phyloP scores from a whole-genome alignment of 1,140 invertebrate genomes.

The Asbolus verrucosus region DNA sequence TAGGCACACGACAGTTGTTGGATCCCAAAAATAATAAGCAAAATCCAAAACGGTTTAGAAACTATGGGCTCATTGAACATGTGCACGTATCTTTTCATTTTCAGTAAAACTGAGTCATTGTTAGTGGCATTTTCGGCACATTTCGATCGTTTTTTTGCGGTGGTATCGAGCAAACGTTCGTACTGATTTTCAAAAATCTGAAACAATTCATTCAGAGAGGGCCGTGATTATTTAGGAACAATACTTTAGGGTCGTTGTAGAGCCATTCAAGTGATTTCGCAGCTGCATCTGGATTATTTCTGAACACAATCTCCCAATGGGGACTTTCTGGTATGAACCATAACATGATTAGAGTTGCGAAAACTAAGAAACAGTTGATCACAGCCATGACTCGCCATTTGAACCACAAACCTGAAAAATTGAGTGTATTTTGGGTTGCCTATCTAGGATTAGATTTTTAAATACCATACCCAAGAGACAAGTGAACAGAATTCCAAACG shows the following conservation, averaged over 20 bases:
- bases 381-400: conserved; percentile 67
- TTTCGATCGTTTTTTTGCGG: conserved; percentile 21
- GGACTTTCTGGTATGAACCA: conserved; percentile 71
- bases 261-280: conserved; percentile 65
- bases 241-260: conserved; percentile 60
- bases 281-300: conserved; percentile 60
- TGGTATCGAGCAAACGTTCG: conserved; percentile 58
- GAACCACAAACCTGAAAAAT: conserved; percentile 64
- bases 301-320: conserved; percentile 69
- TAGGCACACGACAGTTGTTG: conserved; percentile 74
- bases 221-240: background rate
- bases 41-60: conserved; percentile 68
- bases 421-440: too few species aligned
- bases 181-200: conserved; percentile 65
- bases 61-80: conserved; percentile 60
- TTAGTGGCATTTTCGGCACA: conserved; percentile 32
- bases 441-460: too few species aligned
- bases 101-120: conserved; percentile 28
- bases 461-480: conserved; percentile 65
- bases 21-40: conserved; percentile 68
- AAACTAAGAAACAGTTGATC: conserved; percentile 63
- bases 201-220: too few species aligned
- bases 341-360: conserved; percentile 62
- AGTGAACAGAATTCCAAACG: conserved; percentile 70
- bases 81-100: conserved; percentile 44